Conservation (phyloP, 2,113 vertebrate genomes). For the Syngnathoides biaculeatus region DNA sequence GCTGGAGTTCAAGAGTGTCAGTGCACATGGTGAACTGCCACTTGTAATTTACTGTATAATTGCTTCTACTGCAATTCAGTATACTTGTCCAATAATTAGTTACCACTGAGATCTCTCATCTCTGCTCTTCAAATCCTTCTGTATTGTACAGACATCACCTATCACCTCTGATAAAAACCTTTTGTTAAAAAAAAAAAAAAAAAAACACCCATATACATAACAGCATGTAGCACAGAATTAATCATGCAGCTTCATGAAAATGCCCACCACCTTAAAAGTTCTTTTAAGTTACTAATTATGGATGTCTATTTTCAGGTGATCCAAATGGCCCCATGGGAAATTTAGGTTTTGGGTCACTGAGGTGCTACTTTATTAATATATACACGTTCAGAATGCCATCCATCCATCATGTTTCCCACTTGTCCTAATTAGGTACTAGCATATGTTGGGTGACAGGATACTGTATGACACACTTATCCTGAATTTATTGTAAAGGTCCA, state of each 20-base stretch:
- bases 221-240: constrained; percentile 9
- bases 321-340: constrained; percentile 3
- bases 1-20: constrained; percentile 22
- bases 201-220: constrained; percentile 18
- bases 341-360: constrained; percentile 14
- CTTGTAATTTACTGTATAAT: constrained; percentile 51
- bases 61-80: constrained; percentile 36
- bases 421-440: too few relatives aligned
- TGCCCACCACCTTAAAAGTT: constrained; percentile 22
- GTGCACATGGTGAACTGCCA: constrained; percentile 26
- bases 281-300: constrained; percentile 25
- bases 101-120: constrained; percentile 32
- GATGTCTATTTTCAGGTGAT: constrained; percentile 1
- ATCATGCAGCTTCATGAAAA: constrained; percentile 9
- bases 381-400: too few relatives aligned
- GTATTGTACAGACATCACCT: constrained; percentile 37
- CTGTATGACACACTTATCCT: too few relatives aligned
- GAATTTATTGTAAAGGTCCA: too few relatives aligned
- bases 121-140: constrained; percentile 38
- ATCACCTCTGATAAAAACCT: constrained; percentile 36
- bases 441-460: too few relatives aligned
- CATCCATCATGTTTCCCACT: too few relatives aligned
- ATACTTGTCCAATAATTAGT: constrained; percentile 44
- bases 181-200: constrained; percentile 16
- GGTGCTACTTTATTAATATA: background rate